Evolutionary conservation across 2,888 invertebrate genomes (phyloP), one percentile per base, ranked within the genome.

Genomic region (Chalcosyrphus nemorum): DNA sequence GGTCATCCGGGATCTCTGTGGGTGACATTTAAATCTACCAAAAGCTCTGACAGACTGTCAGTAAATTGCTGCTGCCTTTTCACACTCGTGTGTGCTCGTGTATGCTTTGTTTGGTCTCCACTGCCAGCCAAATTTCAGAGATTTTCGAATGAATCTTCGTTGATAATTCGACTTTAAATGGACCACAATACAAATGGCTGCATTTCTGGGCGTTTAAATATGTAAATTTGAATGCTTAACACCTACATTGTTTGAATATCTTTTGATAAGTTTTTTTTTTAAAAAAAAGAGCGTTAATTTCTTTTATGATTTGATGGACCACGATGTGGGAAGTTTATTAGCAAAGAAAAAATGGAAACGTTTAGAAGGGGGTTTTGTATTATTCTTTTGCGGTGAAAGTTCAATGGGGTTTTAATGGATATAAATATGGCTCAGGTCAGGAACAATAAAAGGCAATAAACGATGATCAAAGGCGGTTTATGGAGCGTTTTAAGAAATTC

Each of bases 1-100:
- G 70, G 57, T 70, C 70, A 47, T 57, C 21, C 52, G 66, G 38
- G 38, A n/a, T 38, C 45, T 38, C 45, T 57, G 32, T 32, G 57
- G 43, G 57, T 70, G 56, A 15, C 57, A 57, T 70, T 57, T 57
- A 35, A 45, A 35, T 11, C 13, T 24, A 52, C 54, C 27, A 27
- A 41, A n/a, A 68, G 41, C 45, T 4, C 24, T 35, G 45, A 57
- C 70, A 57, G 15, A 43, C 13, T 27, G 57, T 47, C 35, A 35
- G 52, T n/a, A n/a, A 68, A 41, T 52, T n/a, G n/a, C 27, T 43
- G 24, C 17, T 24, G 45, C 9, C 13, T 19, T 19, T 52, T 54
- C 13, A 54, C 54, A 13, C 17, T 3, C 24, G 4, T n/a, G 2
- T 27, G 6, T 38, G 13, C 13, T 4, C 6, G 13, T 50, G 4